Percentiles rank a stretch among this genome's conserved stretches.
phyloP scores from a whole-genome alignment of 92 coral and sea anemone genomes.

The Zoanthus sociatus region DNA sequence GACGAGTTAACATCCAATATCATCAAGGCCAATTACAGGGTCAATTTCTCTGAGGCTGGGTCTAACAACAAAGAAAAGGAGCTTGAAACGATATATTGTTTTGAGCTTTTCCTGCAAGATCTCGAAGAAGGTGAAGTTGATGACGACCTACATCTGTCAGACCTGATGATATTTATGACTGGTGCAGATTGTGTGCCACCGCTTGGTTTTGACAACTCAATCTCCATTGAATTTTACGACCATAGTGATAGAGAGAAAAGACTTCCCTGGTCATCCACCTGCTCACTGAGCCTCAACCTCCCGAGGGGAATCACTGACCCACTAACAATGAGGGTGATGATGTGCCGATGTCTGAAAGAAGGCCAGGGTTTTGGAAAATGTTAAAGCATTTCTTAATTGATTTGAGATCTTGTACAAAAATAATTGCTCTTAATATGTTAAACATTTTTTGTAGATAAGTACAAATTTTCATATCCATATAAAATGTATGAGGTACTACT shows the following conservation, averaged over 20 bases:
- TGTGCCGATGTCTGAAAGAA: conserved; percentile 42
- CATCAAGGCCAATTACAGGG: conserved; percentile 47
- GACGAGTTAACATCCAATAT: conserved; percentile 46
- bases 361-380: conserved; percentile 65
- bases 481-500: conserved; percentile 2
- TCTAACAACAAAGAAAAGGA: conserved; percentile 52
- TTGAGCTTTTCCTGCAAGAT: conserved; percentile 51
- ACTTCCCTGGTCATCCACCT: conserved; percentile 60
- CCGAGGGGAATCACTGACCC: conserved; percentile 58
- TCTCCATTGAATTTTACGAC: conserved; percentile 50
- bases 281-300: conserved; percentile 48
- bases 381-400: conserved; percentile 11
- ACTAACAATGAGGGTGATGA: conserved; percentile 24
- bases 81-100: conserved; percentile 54
- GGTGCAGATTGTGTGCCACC: conserved; percentile 60
- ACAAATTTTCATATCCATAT: conserved; percentile 10
- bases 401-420: conserved; percentile 15
- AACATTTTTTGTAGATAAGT: neutral
- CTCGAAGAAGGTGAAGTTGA: conserved; percentile 56
- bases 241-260: conserved; percentile 44
- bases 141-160: conserved; percentile 50
- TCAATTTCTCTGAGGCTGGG: conserved; percentile 55
- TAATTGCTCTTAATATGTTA: neutral
- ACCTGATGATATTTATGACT: conserved; percentile 53
- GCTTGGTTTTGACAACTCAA: conserved; percentile 41